These are phyloP conservation scores for Tenthredo amoena DNA, from an alignment of 2,888 invertebrate genomes.

Conservation along the genomic window DNA sequence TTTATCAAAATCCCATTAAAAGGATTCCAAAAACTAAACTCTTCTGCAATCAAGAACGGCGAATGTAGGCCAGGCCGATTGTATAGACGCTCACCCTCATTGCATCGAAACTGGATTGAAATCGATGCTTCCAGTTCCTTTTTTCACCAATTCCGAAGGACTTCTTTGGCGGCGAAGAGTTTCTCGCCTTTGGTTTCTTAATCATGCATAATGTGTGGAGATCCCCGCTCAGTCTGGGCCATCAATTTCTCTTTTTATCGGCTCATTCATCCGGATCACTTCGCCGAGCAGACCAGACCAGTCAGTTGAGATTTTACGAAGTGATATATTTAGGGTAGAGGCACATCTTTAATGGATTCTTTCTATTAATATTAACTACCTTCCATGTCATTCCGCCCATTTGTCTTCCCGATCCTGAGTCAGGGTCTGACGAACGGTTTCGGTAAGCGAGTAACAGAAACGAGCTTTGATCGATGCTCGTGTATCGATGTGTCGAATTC, in stretches of 20 bases:
- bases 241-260: neutral
- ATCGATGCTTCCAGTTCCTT: neutral
- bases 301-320: neutral
- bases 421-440: neutral
- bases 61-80: neutral
- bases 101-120: neutral
- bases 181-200: neutral
- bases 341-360: conserved; percentile 16
- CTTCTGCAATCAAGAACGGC: conserved; percentile 18
- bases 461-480: neutral
- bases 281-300: neutral
- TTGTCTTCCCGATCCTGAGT: neutral
- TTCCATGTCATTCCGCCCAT: neutral
- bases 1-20: neutral
- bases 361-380: conserved; percentile 2
- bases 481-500: neutral
- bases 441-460: neutral
- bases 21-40: neutral
- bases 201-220: neutral
- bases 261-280: neutral
- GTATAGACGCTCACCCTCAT: neutral
- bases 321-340: neutral
- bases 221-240: neutral
- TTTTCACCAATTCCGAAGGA: neutral
- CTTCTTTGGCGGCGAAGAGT: neutral